A percentile compares a stretch with the other conserved stretches of the same genome.
Conservation (phyloP, 1,140 invertebrate genomes). For the Scaptodrosophila lebanonensis region DNA sequence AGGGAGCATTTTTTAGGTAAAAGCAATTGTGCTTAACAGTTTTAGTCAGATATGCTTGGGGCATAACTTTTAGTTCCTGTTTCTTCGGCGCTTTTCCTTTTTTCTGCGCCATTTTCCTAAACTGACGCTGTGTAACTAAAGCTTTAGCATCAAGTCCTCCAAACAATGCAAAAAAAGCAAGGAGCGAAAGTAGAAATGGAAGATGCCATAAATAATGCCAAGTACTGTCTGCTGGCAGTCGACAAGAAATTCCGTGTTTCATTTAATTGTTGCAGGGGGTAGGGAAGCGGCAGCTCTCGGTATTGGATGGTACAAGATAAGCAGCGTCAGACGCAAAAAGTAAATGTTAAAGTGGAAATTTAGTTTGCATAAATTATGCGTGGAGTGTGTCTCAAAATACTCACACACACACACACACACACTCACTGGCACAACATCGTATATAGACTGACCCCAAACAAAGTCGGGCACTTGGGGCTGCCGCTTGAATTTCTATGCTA, state of each 20-base stretch:
- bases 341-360: slow-evolving; percentile 62
- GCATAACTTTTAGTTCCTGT: too few relatives aligned
- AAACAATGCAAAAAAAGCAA: slow-evolving; percentile 30
- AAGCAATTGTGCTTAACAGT: too few relatives aligned
- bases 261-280: slow-evolving; percentile 45
- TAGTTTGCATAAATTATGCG: slow-evolving; percentile 66
- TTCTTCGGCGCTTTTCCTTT: too few relatives aligned
- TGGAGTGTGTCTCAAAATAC: slow-evolving; percentile 18
- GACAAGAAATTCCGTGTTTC: slow-evolving; percentile 48
- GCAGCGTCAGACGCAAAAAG: slow-evolving; percentile 1
- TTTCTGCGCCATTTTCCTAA: too few relatives aligned
- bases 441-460: slow-evolving; percentile 1
- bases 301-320: too few relatives aligned
- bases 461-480: slow-evolving; percentile 7
- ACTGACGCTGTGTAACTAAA: too few relatives aligned
- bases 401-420: slow-evolving; percentile 23
- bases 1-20: too few relatives aligned
- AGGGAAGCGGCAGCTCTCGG: too few relatives aligned
- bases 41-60: too few relatives aligned
- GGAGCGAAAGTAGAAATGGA: slow-evolving; percentile 28
- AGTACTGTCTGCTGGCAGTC: slow-evolving; percentile 46
- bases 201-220: slow-evolving; percentile 64
- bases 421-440: too few relatives aligned
- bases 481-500: not conserved
- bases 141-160: slow-evolving; percentile 22